Percentiles rank a stretch among this genome's conserved stretches.
Evolutionary conservation across 1,140 invertebrate genomes (phyloP).

Genomic region (Bathynomus jamesi): DNA sequence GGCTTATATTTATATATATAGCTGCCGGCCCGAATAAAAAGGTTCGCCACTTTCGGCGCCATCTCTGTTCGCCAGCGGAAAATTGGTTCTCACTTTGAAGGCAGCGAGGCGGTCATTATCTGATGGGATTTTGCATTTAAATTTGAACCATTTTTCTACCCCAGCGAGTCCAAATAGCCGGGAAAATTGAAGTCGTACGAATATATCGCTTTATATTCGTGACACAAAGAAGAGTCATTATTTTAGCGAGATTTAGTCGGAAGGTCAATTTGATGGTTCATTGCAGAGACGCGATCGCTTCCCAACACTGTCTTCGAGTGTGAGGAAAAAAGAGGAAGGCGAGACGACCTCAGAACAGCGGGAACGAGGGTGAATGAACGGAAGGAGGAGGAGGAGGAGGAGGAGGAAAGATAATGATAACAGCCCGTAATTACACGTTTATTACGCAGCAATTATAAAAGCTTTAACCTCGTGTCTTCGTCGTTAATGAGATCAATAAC

Average conservation of each 20-base stretch:
- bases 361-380: background rate
- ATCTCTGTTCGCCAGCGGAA: constrained; percentile 33
- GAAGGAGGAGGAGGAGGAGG: background rate
- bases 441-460: no score
- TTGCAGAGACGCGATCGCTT: constrained; percentile 1
- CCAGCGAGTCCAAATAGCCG: constrained; percentile 37
- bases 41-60: constrained; percentile 21
- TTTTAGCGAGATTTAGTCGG: constrained; percentile 28
- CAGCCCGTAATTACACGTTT: no score
- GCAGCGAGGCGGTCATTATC: constrained; percentile 36
- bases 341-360: background rate
- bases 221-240: constrained; percentile 37
- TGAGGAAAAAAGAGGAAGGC: background rate
- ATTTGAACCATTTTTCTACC: constrained; percentile 38
- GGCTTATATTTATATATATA: constrained; percentile 3
- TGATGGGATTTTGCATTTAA: constrained; percentile 39
- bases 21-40: constrained; percentile 15
- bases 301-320: background rate
- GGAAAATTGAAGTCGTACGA: constrained; percentile 38
- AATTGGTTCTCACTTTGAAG: constrained; percentile 37
- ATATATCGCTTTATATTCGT: constrained; percentile 37
- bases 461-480: no score
- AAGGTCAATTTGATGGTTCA: constrained; percentile 19
- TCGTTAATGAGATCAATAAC: no score
- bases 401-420: no score